Conservation (phyloP, 2,888 invertebrate species). For the Netelia inedita region DNA sequence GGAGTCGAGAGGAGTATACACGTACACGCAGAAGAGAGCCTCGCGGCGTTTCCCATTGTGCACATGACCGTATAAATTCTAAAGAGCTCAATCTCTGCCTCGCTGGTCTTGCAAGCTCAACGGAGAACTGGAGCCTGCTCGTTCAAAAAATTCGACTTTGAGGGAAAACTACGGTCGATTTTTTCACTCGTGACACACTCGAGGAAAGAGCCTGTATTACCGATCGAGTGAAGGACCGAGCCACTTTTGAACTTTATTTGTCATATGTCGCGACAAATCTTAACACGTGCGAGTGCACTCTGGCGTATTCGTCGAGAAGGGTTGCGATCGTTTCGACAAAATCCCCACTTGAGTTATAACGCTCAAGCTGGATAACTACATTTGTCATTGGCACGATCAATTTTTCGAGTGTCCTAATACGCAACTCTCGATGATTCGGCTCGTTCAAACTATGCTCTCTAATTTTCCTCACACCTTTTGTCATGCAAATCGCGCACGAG, state of each 20-base stretch:
- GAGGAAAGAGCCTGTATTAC: neutral
- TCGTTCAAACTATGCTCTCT: slow-evolving; percentile 35
- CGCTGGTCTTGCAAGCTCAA: slow-evolving; percentile 19
- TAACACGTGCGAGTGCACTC: neutral
- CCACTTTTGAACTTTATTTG: slow-evolving; percentile 12
- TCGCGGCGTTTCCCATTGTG: slow-evolving; percentile 61
- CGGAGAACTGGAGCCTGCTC: neutral
- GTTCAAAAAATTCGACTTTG: neutral
- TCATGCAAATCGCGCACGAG: slow-evolving; percentile 43
- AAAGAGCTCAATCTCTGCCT: slow-evolving; percentile 63
- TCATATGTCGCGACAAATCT: neutral
- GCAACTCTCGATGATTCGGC: slow-evolving; percentile 4
- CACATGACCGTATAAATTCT: slow-evolving; percentile 60
- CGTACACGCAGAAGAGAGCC: slow-evolving; percentile 41
- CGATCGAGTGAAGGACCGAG: neutral
- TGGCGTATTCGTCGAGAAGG: neutral
- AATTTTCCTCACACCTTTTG: slow-evolving; percentile 59
- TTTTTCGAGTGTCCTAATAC: slow-evolving; percentile 53
- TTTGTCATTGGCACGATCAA: slow-evolving; percentile 62
- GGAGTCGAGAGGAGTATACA: slow-evolving; percentile 12
- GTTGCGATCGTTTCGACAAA: slow-evolving; percentile 32
- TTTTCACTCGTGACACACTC: neutral
- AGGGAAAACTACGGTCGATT: neutral
- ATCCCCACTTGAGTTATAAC: slow-evolving; percentile 45
- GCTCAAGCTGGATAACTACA: slow-evolving; percentile 7